These are phyloP conservation scores for Channa maculata DNA, from an alignment of 2,113 vertebrate genomes.

Conservation along the genomic window DNA sequence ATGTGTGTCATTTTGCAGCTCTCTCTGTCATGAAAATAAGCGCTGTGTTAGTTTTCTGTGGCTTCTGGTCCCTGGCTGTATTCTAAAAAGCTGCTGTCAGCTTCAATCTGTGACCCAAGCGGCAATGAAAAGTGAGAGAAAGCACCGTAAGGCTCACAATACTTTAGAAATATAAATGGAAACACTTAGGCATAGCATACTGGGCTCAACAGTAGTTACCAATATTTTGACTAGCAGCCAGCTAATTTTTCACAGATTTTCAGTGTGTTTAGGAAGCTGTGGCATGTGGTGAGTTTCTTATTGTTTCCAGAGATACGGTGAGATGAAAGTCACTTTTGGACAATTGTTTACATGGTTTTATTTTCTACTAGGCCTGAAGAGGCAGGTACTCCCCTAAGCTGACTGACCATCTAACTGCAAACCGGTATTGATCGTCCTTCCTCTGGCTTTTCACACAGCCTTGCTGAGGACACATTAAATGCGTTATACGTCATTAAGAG, in stretches of 20 bases:
- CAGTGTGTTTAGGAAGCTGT: slow-evolving; percentile 10
- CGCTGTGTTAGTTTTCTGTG: slow-evolving; percentile 32
- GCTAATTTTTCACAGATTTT: background rate
- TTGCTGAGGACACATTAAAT: slow-evolving; percentile 78
- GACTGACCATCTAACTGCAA: slow-evolving; percentile 70
- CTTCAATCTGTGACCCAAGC: slow-evolving; percentile 27
- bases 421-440: slow-evolving; percentile 76
- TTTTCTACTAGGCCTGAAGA: slow-evolving; percentile 63
- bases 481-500: slow-evolving; percentile 76
- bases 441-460: slow-evolving; percentile 68
- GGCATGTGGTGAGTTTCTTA: slow-evolving; percentile 13
- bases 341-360: slow-evolving; percentile 56
- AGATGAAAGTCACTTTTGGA: slow-evolving; percentile 51
- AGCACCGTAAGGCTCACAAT: slow-evolving; percentile 13
- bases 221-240: background rate
- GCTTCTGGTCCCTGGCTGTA: slow-evolving; percentile 13
- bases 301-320: slow-evolving; percentile 24
- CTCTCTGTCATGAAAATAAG: slow-evolving; percentile 41
- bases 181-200: slow-evolving; percentile 3
- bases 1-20: slow-evolving; percentile 43
- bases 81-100: slow-evolving; percentile 29
- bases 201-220: background rate
- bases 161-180: slow-evolving; percentile 12
- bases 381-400: slow-evolving; percentile 63
- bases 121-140: slow-evolving; percentile 8